These are phyloP conservation scores for Carpatolechia fugitivella DNA, from an alignment of 2,888 invertebrate genomes.

Conservation along the genomic window DNA sequence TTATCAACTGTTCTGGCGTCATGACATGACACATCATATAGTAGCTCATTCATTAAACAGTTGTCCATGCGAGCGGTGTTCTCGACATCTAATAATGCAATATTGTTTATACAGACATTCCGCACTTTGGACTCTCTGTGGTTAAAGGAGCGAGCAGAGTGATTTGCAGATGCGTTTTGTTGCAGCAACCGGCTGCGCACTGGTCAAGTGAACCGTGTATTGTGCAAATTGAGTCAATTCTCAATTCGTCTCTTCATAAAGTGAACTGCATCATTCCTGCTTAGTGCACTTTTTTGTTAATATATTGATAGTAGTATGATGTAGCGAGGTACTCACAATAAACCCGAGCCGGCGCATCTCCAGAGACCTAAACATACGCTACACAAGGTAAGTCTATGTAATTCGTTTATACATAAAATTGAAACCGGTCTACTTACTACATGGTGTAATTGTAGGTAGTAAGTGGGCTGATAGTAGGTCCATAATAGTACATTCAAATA, in stretches of 20 bases:
- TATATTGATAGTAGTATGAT: too few species aligned
- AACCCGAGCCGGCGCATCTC: too few species aligned
- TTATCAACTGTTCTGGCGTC: slow-evolving; percentile 37
- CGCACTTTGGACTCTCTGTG: slow-evolving; percentile 29
- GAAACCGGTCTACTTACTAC: too few species aligned
- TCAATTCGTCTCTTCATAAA: neutral
- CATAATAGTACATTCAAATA: too few species aligned
- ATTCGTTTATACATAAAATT: too few species aligned
- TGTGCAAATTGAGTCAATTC: slow-evolving; percentile 25
- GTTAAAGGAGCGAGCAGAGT: slow-evolving; percentile 23
- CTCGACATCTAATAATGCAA: slow-evolving; percentile 28
- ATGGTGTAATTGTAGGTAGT: too few species aligned
- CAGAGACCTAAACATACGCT: too few species aligned
- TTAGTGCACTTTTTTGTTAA: neutral
- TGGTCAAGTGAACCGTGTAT: slow-evolving; percentile 21
- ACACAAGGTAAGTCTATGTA: too few species aligned
- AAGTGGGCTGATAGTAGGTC: too few species aligned
- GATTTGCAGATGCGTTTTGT: slow-evolving; percentile 22
- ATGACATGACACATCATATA: slow-evolving; percentile 34
- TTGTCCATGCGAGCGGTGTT: slow-evolving; percentile 16
- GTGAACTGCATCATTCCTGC: neutral
- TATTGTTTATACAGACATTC: slow-evolving; percentile 14
- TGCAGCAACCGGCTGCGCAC: slow-evolving; percentile 3
- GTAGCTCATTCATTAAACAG: slow-evolving; percentile 28
- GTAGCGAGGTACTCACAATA: too few species aligned